Percentiles rank a stretch among this genome's conserved stretches.
These are phyloP conservation scores for Gymnoscopelus microlampas DNA, from an alignment of 2,797 vertebrate species.

Conservation along the genomic window DNA sequence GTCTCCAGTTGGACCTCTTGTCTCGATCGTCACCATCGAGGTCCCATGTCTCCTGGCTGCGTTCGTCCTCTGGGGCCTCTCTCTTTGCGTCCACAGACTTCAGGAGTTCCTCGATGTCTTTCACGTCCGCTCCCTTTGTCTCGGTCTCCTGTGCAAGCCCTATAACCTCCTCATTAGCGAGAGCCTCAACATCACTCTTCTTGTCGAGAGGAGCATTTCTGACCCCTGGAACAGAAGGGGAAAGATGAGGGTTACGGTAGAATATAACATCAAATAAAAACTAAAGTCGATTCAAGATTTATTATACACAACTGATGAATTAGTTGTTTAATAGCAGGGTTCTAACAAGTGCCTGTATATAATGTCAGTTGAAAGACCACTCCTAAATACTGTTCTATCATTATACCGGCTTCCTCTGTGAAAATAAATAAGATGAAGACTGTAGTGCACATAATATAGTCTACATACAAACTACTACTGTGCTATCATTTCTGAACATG, in stretches of 20 bases:
- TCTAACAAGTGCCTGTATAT: background rate
- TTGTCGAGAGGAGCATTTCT: conserved; percentile 78
- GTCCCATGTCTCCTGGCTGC: conserved; percentile 79
- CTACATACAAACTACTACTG: background rate
- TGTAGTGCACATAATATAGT: background rate
- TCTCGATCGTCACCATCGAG: conserved; percentile 58
- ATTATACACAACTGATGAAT: background rate
- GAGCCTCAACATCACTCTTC: conserved; percentile 66
- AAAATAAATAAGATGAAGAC: background rate
- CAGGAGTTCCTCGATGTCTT: conserved; percentile 68
- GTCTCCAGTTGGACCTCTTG: conserved; percentile 63
- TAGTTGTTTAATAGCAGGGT: background rate
- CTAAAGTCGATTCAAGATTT: background rate
- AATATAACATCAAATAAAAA: background rate
- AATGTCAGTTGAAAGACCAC: background rate
- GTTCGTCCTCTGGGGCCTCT: conserved; percentile 68
- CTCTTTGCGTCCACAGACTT: conserved; percentile 70
- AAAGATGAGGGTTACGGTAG: background rate
- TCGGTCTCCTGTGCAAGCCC: conserved; percentile 44
- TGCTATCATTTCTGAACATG: background rate
- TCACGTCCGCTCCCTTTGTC: conserved; percentile 59
- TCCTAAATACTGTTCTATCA: background rate
- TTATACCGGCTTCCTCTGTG: background rate
- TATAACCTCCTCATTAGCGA: conserved; percentile 58
- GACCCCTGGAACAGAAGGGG: conserved; percentile 71